Evolutionary conservation across 2,888 invertebrate species (phyloP).

Genomic region (Sarcophaga caerulescens): DNA sequence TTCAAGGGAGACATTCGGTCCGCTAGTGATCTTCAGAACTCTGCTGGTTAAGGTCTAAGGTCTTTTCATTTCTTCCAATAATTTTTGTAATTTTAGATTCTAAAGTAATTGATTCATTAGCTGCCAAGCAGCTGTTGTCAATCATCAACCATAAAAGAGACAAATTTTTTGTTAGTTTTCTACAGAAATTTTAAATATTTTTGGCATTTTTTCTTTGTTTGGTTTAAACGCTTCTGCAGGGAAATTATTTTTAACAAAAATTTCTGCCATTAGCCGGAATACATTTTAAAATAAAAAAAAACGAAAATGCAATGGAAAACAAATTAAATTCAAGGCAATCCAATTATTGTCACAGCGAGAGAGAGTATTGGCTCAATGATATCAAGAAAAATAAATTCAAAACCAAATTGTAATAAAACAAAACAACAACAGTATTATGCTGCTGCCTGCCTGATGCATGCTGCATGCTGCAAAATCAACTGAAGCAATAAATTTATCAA

Average conservation of each 20-base stretch:
- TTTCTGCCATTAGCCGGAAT: not conserved
- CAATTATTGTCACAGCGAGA: conserved; percentile 27
- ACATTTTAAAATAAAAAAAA: not conserved
- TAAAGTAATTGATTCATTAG: not conserved
- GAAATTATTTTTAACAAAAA: conserved; percentile 28
- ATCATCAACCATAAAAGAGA: not conserved
- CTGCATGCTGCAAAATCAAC: conserved; percentile 39
- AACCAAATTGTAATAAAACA: not conserved
- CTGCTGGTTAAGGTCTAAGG: too few relatives aligned
- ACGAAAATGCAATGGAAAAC: not conserved
- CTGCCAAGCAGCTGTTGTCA: not conserved
- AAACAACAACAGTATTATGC: conserved; percentile 16
- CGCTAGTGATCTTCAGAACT: too few relatives aligned
- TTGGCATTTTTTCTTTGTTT: too few relatives aligned
- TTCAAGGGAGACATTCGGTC: too few relatives aligned
- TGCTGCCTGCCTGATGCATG: conserved; percentile 9
- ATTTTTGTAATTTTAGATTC: too few relatives aligned
- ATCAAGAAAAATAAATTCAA: not conserved
- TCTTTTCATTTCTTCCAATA: too few relatives aligned
- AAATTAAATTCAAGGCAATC: conserved; percentile 6
- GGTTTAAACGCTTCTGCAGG: too few relatives aligned
- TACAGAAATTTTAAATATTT: too few relatives aligned
- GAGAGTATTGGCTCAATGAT: not conserved
- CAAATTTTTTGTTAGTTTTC: too few relatives aligned
- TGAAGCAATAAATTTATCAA: conserved; percentile 61